Evolutionary conservation across 2,888 invertebrate species (phyloP), one percentile per base, ranked within the genome.

Genomic region (Diabrotica balteata): DNA sequence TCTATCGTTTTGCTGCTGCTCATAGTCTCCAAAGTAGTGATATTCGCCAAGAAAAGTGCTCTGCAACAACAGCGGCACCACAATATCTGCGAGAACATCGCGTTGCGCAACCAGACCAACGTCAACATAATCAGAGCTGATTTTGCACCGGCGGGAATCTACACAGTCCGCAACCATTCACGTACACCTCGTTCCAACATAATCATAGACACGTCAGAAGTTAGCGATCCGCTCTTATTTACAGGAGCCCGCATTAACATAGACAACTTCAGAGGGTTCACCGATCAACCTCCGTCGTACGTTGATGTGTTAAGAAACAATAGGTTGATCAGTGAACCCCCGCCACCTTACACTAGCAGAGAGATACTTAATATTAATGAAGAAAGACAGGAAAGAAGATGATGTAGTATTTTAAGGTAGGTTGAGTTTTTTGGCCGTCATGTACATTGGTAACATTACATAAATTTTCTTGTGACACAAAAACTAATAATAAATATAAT

Each of bases 271-370:
- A 55, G 52, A 51, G 70, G 63, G 7, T 68, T 68, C 42, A 68
- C 22, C 10, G 82, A 83, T 72, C 80, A 80, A 67, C 83, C 83
- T 7, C 83, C 83, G 8, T 78, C 82, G 1, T 83, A 83, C 68
- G 71, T 80, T 8, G 83, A 83, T 52, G 79, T 80, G 7, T 73
- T 81, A 42, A 73, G 76, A 46, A 77, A 71, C 58, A 72, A 72
- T 43, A 61, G 72, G 54, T 59, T 75, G 57, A 70, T 73, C 10
- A 74, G 68, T 43, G 85, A 85, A 44, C 86, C 86, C 4, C 86
- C 86, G n/a, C 86, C 86, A 44, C 86, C 86, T 0, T 86, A 86
- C 69, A 79, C 81, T 5, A 83, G 83, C 68, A 71, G 78, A 46
- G 81, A 81, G 67, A 72, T 77, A 11, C 71, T 80, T 53, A 77